phyloP scores from a whole-genome alignment of 1,140 invertebrate species.

The Mactra quadrangularis region DNA sequence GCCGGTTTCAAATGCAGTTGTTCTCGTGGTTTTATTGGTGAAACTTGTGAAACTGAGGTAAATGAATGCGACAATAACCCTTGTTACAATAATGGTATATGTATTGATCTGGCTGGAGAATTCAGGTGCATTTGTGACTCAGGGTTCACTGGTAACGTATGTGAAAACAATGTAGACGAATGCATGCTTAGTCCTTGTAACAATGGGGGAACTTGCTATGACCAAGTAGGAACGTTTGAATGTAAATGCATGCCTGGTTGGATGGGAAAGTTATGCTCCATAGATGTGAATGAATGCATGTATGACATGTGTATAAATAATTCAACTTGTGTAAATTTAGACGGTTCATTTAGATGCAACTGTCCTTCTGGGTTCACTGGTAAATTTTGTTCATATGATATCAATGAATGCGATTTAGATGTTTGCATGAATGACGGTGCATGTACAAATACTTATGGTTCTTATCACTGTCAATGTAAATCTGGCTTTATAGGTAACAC shows the following conservation, averaged over 20 bases:
- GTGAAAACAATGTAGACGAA: constrained; percentile 64
- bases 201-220: constrained; percentile 14
- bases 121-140: constrained; percentile 43
- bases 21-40: constrained; percentile 7
- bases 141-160: constrained; percentile 47
- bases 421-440: neutral
- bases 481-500: neutral
- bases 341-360: constrained; percentile 44
- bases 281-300: constrained; percentile 57
- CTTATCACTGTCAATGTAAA: neutral
- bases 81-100: constrained; percentile 56
- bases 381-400: constrained; percentile 49
- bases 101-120: constrained; percentile 52
- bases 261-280: constrained; percentile 35
- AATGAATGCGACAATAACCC: constrained; percentile 58
- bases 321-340: constrained; percentile 20
- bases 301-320: constrained; percentile 11
- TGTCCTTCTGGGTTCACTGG: constrained; percentile 50
- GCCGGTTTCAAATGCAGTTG: constrained; percentile 14
- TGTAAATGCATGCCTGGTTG: constrained; percentile 22
- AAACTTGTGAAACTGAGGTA: constrained; percentile 40
- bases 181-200: constrained; percentile 50
- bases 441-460: constrained; percentile 7
- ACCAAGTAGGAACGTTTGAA: constrained; percentile 5
- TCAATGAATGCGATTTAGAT: constrained; percentile 59